Conservation (phyloP, 1,140 invertebrate genomes). For the Drosophila pseudoobscura region DNA sequence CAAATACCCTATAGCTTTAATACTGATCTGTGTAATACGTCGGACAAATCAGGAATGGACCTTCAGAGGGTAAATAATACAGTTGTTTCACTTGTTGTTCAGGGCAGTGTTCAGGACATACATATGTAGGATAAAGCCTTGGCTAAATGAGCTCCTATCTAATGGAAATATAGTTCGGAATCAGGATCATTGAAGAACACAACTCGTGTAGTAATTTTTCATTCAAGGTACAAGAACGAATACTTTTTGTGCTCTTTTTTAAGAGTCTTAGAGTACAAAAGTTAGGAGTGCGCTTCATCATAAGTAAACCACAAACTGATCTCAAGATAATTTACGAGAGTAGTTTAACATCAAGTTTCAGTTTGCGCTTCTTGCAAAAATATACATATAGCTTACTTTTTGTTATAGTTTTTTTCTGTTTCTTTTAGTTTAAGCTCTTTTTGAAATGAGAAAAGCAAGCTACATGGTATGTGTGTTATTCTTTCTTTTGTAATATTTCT, state of each 20-base stretch:
- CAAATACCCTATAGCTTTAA: no score
- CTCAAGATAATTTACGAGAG: no score
- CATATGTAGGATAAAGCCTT: no score
- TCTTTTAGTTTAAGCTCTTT: constrained; percentile 4
- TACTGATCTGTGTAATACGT: no score
- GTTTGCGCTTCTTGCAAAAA: constrained; percentile 6
- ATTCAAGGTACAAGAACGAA: constrained; percentile 15
- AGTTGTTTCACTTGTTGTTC: no score
- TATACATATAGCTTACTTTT: constrained; percentile 8
- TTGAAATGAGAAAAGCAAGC: neutral
- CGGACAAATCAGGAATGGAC: no score
- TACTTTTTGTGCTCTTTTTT: neutral
- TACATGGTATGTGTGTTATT: neutral
- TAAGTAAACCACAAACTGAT: neutral
- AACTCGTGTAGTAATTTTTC: neutral
- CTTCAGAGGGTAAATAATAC: no score
- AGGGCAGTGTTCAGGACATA: no score
- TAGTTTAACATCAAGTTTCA: neutral
- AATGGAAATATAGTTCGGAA: no score
- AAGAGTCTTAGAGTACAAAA: neutral
- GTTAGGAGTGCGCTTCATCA: neutral
- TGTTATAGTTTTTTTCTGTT: neutral
- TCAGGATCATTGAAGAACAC: no score
- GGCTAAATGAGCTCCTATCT: no score
- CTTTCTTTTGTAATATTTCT: constrained; percentile 4